Evolutionary conservation across 35 echinoderm and acorn worm species (phyloP), one percentile per base, ranked within the genome.

Genomic region (Acanthaster planci): DNA sequence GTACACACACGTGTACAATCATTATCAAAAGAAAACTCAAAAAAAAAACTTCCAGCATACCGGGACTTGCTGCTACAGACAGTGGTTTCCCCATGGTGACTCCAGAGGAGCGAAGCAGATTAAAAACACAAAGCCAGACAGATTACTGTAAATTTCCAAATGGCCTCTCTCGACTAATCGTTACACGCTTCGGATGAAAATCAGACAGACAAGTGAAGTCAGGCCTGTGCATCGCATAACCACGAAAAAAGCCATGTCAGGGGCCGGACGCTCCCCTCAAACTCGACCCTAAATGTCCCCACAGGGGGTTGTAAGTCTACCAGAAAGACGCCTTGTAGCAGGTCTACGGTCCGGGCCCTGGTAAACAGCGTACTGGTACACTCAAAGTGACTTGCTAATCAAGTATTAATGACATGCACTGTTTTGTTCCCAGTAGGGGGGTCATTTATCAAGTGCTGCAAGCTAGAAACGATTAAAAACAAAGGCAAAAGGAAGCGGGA

Each of bases 371-470:
- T 47, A 47, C 42, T 6, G n/a, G n/a, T n/a, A n/a, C 17, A 30
- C 64, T 47, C 7, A 35, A 72, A 34, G 64, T 72, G 26, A 10
- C 34, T 22, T 26, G 64, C 64, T 72, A 72, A 72, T 72, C 64
- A 26, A 72, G 64, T 72, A 14, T 72, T 72, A 72, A 72, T 72
- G 64, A 72, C 64, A 72, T 72, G 23, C 64, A 72, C 2, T 36
- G 64, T 27, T 72, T 72, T 21, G 34, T 19, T n/a, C n/a, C 22
- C 64, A 31, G 64, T 14, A 29, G 21, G 4, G 42, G 42, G 42
- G 34, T 34, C 64, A 26, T 72, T 72, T 72, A 72, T 72, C 64
- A 72, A n/a, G n/a, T n/a, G n/a, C 64, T 72, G 26, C 0, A 47
- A 47, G 42, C 42, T 12, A 47, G 42, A 47, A 47, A 47, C 42